These are phyloP conservation scores for Frankliniella fusca DNA, from an alignment of 2,888 invertebrate genomes.

Conservation along the genomic window DNA sequence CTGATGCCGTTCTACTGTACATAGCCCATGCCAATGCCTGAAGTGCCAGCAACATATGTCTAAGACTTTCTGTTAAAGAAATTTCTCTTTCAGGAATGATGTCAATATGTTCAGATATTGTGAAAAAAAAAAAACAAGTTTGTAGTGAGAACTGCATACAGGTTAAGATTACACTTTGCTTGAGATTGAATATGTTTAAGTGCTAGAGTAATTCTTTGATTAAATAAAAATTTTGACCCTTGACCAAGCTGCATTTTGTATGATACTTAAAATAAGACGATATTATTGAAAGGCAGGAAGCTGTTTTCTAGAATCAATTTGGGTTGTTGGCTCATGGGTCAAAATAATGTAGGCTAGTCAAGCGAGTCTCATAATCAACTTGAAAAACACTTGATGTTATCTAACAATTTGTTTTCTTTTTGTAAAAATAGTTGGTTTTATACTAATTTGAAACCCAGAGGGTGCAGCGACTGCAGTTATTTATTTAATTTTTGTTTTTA, in stretches of 20 bases:
- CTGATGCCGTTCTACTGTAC: no score
- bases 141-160: neutral
- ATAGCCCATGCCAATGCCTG: no score
- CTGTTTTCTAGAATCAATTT: neutral
- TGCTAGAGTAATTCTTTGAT: neutral
- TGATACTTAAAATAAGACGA: neutral
- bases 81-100: neutral
- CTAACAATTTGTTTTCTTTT: neutral
- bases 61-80: neutral
- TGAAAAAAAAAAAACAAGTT: neutral
- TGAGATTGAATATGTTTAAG: neutral
- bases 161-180: neutral
- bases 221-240: neutral
- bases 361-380: neutral
- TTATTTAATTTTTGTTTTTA: neutral
- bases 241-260: neutral
- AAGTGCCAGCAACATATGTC: no score
- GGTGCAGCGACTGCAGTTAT: neutral
- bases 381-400: neutral
- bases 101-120: neutral
- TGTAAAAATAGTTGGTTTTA: neutral
- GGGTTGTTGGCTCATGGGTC: neutral
- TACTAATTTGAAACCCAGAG: slow-evolving; percentile 9
- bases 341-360: slow-evolving; percentile 22
- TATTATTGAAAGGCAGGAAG: neutral